These are phyloP conservation scores for Philereme vetulata DNA, from an alignment of 2,888 invertebrate species.

Conservation along the genomic window DNA sequence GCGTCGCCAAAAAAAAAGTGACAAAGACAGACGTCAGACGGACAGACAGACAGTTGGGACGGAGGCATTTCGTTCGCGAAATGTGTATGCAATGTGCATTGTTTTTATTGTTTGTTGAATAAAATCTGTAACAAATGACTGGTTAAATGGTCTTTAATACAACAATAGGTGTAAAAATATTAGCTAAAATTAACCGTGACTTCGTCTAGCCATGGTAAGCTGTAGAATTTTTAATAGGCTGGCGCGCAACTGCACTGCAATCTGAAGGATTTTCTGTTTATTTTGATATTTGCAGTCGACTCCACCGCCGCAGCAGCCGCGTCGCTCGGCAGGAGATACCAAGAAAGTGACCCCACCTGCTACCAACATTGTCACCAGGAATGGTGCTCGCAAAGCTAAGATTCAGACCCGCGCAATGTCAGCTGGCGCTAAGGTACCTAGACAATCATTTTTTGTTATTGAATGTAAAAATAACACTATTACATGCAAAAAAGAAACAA, in stretches of 20 bases:
- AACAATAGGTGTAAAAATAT: constrained; percentile 10
- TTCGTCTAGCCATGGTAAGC: constrained; percentile 22
- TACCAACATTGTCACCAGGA: constrained; percentile 83
- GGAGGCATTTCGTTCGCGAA: background rate
- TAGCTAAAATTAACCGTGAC: constrained; percentile 12
- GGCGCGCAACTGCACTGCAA: constrained; percentile 2
- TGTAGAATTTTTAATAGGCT: background rate
- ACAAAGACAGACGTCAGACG: too few relatives aligned
- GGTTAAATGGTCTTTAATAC: background rate
- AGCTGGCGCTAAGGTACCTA: constrained; percentile 76
- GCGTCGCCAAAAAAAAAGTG: too few relatives aligned
- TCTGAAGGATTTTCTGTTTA: background rate
- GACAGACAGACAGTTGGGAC: too few relatives aligned
- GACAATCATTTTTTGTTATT: too few relatives aligned
- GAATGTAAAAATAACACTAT: too few relatives aligned
- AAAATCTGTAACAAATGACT: constrained; percentile 8
- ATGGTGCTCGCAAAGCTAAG: constrained; percentile 85
- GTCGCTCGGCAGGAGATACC: constrained; percentile 62
- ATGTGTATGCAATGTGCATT: constrained; percentile 30
- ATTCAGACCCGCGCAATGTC: constrained; percentile 86
- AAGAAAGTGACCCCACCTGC: constrained; percentile 66
- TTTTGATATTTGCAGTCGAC: constrained; percentile 56
- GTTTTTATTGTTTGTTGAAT: constrained; percentile 33
- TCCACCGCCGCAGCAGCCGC: constrained; percentile 58
- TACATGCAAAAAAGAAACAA: too few relatives aligned